phyloP scores from a whole-genome alignment of 2,113 vertebrate species.

The Percopsis transmontana region DNA sequence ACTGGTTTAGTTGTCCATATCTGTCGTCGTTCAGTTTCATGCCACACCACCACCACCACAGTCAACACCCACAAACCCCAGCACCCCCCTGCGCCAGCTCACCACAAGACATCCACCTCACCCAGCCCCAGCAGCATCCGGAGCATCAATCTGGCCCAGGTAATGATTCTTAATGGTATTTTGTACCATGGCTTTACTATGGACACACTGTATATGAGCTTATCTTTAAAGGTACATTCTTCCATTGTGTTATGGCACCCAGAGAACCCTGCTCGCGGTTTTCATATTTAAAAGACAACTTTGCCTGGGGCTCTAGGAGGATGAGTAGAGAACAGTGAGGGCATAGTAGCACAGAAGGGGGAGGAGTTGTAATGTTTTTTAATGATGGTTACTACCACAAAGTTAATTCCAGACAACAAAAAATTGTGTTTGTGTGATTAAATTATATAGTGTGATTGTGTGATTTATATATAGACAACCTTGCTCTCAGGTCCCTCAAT shows the following conservation, averaged over 20 bases:
- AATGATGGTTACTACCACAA: too few species aligned
- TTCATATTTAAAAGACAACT: too few species aligned
- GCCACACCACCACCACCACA: slow-evolving; percentile 82
- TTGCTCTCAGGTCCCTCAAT: neutral
- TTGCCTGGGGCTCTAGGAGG: too few species aligned
- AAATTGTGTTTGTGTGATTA: too few species aligned
- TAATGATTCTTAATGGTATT: slow-evolving; percentile 26
- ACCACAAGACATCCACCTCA: slow-evolving; percentile 25
- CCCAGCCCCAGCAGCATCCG: slow-evolving; percentile 36
- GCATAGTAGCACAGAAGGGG: too few species aligned
- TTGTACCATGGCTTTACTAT: neutral
- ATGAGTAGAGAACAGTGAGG: too few species aligned
- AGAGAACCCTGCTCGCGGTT: too few species aligned
- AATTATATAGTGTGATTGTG: neutral
- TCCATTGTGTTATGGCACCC: too few species aligned
- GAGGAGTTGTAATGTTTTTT: too few species aligned
- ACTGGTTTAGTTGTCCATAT: slow-evolving; percentile 88
- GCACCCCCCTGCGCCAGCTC: slow-evolving; percentile 30
- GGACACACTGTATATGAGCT: neutral
- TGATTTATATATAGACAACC: neutral
- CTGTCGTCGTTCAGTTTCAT: slow-evolving; percentile 98
- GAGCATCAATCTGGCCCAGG: slow-evolving; percentile 51
- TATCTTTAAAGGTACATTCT: too few species aligned
- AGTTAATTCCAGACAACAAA: too few species aligned
- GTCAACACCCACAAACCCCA: slow-evolving; percentile 47